phyloP scores from a whole-genome alignment of 1,140 invertebrate species.

The Ceratosolen solmsi region DNA sequence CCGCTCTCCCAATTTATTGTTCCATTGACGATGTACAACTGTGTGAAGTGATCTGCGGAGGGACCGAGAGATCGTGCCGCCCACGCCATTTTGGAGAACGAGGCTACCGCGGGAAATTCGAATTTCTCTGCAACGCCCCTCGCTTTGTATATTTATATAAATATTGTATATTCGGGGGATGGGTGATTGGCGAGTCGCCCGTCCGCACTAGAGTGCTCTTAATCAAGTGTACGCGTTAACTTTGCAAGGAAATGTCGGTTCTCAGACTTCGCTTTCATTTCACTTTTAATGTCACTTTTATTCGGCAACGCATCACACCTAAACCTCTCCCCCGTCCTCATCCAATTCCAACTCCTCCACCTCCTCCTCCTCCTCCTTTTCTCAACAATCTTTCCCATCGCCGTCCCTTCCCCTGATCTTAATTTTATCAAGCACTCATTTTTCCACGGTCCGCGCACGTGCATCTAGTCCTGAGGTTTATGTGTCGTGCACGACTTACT shows the following conservation, averaged over 20 bases:
- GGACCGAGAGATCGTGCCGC: background rate
- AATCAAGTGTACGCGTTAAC: slow-evolving; percentile 13
- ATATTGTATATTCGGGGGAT: slow-evolving; percentile 25
- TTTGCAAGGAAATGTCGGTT: too few relatives aligned
- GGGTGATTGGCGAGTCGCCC: background rate
- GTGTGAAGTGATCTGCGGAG: slow-evolving; percentile 2
- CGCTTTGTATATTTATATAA: slow-evolving; percentile 35
- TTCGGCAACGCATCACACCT: too few relatives aligned
- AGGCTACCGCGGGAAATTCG: slow-evolving; percentile 57
- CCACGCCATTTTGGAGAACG: slow-evolving; percentile 66
- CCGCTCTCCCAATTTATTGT: too few relatives aligned
- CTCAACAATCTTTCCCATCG: too few relatives aligned
- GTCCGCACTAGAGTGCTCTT: slow-evolving; percentile 35
- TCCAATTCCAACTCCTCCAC: too few relatives aligned
- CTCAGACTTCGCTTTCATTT: too few relatives aligned
- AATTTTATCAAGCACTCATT: background rate
- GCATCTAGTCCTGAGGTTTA: slow-evolving; percentile 54
- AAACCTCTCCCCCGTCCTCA: too few relatives aligned
- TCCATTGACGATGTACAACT: background rate
- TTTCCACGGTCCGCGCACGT: slow-evolving; percentile 44
- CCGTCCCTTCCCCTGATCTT: too few relatives aligned
- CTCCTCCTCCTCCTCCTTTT: too few relatives aligned
- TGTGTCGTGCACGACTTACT: background rate
- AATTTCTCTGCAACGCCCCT: slow-evolving; percentile 37
- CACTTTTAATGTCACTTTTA: too few relatives aligned